These are phyloP conservation scores for Buceros bicornis DNA, from an alignment of 2,797 vertebrate genomes.

Conservation along the genomic window DNA sequence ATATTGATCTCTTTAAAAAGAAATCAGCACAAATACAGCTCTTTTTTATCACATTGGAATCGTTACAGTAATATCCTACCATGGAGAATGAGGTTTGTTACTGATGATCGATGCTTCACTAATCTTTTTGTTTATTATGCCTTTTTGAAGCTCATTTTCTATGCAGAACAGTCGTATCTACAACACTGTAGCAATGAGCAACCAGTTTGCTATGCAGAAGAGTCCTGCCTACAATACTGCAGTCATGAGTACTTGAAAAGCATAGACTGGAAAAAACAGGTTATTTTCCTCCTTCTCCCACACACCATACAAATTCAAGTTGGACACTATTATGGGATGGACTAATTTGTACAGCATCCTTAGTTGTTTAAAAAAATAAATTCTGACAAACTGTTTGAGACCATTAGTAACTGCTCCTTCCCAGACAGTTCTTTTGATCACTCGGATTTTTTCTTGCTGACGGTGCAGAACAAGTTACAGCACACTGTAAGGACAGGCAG, in stretches of 20 bases:
- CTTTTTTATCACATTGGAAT: background rate
- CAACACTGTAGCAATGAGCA: slow-evolving; percentile 3
- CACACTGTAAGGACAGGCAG: background rate
- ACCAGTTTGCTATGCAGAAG: slow-evolving; percentile 53
- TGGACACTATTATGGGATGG: background rate
- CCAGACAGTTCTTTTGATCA: background rate
- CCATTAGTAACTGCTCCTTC: background rate
- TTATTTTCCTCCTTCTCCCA: background rate
- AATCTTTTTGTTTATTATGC: background rate
- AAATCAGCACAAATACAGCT: background rate
- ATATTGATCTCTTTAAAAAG: background rate
- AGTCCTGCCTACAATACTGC: background rate
- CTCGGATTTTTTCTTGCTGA: background rate
- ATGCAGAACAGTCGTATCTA: background rate
- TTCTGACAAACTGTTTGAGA: background rate
- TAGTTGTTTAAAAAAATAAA: background rate
- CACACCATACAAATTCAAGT: background rate
- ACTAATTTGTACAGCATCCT: background rate
- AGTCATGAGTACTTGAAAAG: background rate
- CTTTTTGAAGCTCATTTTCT: background rate
- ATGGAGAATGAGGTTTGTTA: background rate
- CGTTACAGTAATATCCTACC: background rate
- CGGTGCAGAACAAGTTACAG: background rate
- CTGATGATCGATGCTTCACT: background rate
- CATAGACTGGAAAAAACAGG: background rate